Base-by-base conservation (phyloP, 2,113 vertebrate genomes). In the Mesocricetus auratus region DNA sequence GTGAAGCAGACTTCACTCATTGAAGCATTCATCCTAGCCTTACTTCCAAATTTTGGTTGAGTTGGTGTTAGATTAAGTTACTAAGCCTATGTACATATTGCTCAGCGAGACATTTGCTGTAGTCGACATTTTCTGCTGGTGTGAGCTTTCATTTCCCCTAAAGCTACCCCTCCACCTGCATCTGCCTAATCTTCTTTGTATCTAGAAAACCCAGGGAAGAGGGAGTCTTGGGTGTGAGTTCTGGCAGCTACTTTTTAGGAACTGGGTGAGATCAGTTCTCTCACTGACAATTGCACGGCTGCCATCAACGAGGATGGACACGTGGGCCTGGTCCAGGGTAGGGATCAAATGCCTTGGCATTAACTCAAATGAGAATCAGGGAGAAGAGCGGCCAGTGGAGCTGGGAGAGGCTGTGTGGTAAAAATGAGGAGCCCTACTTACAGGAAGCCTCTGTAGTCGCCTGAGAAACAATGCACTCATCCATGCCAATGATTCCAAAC, bases 381-480 rank as follows among this genome's bases (percentile, higher is more conserved):
- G 90, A 71, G 60, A 66, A 87, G 22, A 64, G 9, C 17, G 39
- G 2, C 62, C 16, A 36, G 33, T 60, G 39, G 60, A 73, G 5
- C 89, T 77, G n/a, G 26, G 89, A 90, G 89, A 79, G 16, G 56
- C 24, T 90, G 62, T 22, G 13, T 66, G 31, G 47, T 62, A 86
- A 83, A 90, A 68, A 87, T 53, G 15, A 87, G 47, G 11, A 50
- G 26, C 1, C 53, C 24, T 60, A 22, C 81, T 68, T 85, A 42
- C 31, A 62, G 85, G 42, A 87, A 71, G 42, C 15, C 77, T 50
- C 29, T 10, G 8, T 42, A 50, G 50, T 71, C 74, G 19, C 11
- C 31, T 16, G 26, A 73, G 56, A 94, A 92, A 90, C 62, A 93
- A 94, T 66, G 50, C 3, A 77, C 66, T 64, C 90, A 42, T 75